Conservation (phyloP, 2,888 invertebrate genomes). For the Limnephilus lunatus region DNA sequence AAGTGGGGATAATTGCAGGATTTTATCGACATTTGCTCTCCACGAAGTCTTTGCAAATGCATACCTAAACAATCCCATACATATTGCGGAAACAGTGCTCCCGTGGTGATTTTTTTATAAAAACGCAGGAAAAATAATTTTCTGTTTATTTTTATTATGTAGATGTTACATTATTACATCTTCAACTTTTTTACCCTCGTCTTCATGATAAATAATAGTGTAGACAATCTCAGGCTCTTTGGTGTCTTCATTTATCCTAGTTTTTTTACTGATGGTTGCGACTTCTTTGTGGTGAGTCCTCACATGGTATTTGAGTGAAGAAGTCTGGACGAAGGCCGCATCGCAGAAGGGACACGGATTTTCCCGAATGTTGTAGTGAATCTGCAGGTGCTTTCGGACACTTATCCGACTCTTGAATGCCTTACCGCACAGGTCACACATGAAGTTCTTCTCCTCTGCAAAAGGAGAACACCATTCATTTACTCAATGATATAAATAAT, state of each 20-base stretch:
- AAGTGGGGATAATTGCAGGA: too few species aligned
- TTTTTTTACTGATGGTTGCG: neutral
- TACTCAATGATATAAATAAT: neutral
- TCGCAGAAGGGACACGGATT: constrained; percentile 29
- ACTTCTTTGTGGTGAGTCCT: constrained; percentile 20
- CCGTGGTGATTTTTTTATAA: too few species aligned
- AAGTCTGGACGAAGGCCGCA: constrained; percentile 17
- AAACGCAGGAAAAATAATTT: neutral
- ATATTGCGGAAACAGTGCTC: too few species aligned
- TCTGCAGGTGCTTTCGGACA: constrained; percentile 27
- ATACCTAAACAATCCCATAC: too few species aligned
- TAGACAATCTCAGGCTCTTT: neutral
- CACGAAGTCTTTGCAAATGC: too few species aligned
- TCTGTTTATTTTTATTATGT: neutral
- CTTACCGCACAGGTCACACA: constrained; percentile 35
- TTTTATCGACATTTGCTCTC: too few species aligned
- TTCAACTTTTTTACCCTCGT: neutral
- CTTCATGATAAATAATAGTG: neutral
- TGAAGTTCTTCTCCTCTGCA: constrained; percentile 25
- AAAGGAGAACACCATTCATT: neutral
- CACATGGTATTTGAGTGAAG: constrained; percentile 42
- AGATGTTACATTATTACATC: neutral
- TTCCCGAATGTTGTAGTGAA: constrained; percentile 35
- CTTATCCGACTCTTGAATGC: neutral
- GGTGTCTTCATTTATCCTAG: neutral